Conservation (phyloP, 2,888 invertebrate genomes). For the Amphipoea lucens region DNA sequence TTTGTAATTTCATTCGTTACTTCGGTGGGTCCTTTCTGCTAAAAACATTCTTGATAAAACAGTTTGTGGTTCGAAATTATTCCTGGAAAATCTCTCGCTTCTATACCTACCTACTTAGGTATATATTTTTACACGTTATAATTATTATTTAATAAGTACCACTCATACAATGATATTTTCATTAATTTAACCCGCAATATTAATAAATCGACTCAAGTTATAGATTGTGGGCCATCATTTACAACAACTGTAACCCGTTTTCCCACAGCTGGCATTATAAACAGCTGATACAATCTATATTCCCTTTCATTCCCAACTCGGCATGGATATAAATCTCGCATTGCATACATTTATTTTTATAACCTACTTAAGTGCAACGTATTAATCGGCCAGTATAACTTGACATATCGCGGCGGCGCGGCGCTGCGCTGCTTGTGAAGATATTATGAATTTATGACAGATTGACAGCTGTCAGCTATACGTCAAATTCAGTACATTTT, state of each 20-base stretch:
- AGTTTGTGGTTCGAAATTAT: neutral
- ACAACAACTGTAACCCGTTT: conserved; percentile 58
- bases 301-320: conserved; percentile 64
- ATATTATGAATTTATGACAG: conserved; percentile 50
- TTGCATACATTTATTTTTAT: conserved; percentile 56
- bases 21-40: neutral
- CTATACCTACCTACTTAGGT: neutral
- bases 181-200: conserved; percentile 17
- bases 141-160: neutral
- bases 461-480: conserved; percentile 36
- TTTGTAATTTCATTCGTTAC: neutral
- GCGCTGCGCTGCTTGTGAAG: neutral
- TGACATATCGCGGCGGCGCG: neutral
- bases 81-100: neutral
- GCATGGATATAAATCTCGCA: conserved; percentile 54
- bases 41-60: neutral
- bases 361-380: conserved; percentile 56
- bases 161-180: neutral
- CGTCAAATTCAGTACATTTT: conserved; percentile 24
- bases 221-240: conserved; percentile 40
- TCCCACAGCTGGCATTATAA: conserved; percentile 61
- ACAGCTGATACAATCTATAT: conserved; percentile 62
- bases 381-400: conserved; percentile 15
- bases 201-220: conserved; percentile 25
- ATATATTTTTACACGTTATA: neutral